Evolutionary conservation across 2,888 invertebrate species (phyloP).

Genomic region (Dysmachus trigonus): DNA sequence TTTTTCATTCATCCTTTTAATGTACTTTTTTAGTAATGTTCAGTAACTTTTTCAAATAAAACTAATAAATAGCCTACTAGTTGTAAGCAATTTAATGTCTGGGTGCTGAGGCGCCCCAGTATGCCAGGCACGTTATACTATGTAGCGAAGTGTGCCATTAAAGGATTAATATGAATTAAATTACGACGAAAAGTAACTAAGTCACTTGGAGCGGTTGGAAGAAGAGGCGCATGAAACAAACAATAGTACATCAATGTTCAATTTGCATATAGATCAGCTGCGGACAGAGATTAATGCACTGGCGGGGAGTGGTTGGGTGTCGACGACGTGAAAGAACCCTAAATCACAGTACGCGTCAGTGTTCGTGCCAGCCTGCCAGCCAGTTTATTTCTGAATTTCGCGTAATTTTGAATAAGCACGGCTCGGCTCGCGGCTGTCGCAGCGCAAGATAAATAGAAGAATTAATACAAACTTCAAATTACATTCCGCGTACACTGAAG

Average conservation of each 20-base stretch:
- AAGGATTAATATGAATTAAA: no score
- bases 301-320: neutral
- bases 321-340: neutral
- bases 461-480: slow-evolving; percentile 22
- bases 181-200: no score
- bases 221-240: no score
- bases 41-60: no score
- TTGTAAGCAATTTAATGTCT: no score
- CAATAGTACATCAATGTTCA: neutral
- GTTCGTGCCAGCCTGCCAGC: neutral
- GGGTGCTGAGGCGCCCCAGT: no score
- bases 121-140: no score
- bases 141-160: no score
- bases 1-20: no score
- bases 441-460: neutral
- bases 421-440: neutral
- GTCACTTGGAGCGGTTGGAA: no score
- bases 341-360: neutral
- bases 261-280: neutral
- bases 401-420: slow-evolving; percentile 4
- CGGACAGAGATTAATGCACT: neutral
- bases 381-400: neutral
- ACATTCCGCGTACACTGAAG: slow-evolving; percentile 6
- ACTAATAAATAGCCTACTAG: no score
- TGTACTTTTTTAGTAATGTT: no score